A percentile compares a stretch with the other conserved stretches of the same genome.
Evolutionary conservation across 53 echinoderm and acorn worm species (phyloP).

Genomic region (Antedon mediterranea): DNA sequence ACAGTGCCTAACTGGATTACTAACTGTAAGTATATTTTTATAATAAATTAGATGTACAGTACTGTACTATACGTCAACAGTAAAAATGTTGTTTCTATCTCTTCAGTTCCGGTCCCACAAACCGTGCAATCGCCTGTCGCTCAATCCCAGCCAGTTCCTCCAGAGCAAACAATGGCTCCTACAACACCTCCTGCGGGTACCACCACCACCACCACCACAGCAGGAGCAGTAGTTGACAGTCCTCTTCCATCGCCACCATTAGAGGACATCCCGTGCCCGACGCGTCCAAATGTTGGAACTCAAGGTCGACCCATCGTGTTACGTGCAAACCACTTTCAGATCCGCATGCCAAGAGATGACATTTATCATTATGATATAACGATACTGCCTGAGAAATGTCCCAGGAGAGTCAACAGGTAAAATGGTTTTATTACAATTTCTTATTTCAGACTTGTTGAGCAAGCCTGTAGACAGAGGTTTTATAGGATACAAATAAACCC

Average conservation of each 20-base stretch:
- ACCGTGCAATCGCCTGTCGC: constrained; percentile 7
- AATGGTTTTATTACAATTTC: too few relatives aligned
- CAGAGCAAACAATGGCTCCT: constrained; percentile 8
- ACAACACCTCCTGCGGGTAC: constrained; percentile 23
- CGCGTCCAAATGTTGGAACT: constrained; percentile 57
- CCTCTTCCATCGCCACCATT: neutral
- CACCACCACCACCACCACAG: constrained; percentile 28
- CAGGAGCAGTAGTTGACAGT: neutral
- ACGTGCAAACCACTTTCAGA: constrained; percentile 93
- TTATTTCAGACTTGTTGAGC: too few relatives aligned
- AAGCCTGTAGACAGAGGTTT: too few relatives aligned
- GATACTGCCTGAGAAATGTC: constrained; percentile 88
- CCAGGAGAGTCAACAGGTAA: constrained; percentile 89
- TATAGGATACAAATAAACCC: too few relatives aligned
- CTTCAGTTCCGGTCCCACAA: constrained; percentile 4
- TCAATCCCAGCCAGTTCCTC: constrained; percentile 6
- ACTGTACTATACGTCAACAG: too few relatives aligned
- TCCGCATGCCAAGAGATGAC: constrained; percentile 72
- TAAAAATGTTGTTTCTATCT: too few relatives aligned
- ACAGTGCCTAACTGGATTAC: too few relatives aligned
- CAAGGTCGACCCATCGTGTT: constrained; percentile 76
- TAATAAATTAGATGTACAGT: too few relatives aligned
- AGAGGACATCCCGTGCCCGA: constrained; percentile 10
- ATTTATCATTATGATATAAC: constrained; percentile 84
- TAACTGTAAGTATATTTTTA: too few relatives aligned